These are phyloP conservation scores for Drosophila dunni DNA, from an alignment of 1,140 invertebrate species.

Conservation along the genomic window DNA sequence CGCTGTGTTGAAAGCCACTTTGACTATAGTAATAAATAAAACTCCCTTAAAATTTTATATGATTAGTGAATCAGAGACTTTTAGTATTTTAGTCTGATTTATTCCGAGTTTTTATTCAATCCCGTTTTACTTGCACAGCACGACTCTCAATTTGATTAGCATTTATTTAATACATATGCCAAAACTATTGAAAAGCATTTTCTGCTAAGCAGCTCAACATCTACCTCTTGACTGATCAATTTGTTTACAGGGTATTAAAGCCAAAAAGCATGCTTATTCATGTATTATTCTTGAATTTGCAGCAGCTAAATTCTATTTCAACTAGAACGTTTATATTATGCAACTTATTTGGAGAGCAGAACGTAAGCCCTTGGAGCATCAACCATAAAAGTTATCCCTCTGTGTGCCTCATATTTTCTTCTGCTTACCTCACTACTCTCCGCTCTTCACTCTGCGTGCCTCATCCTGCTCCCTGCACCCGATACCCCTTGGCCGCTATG, in stretches of 20 bases:
- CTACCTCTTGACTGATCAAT: not conserved
- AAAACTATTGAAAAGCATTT: too few relatives aligned
- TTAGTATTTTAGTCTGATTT: too few relatives aligned
- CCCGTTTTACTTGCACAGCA: too few relatives aligned
- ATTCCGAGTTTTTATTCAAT: too few relatives aligned
- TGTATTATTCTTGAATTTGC: conserved; percentile 21
- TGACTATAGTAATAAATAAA: too few relatives aligned
- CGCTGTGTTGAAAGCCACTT: too few relatives aligned
- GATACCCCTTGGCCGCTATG: not conserved
- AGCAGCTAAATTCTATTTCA: conserved; percentile 38
- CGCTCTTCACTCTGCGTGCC: not conserved
- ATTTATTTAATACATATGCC: too few relatives aligned
- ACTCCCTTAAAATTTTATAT: too few relatives aligned
- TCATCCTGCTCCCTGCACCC: not conserved
- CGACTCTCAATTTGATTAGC: too few relatives aligned
- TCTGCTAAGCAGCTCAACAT: too few relatives aligned
- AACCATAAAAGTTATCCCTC: conserved; percentile 27
- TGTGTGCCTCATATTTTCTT: not conserved
- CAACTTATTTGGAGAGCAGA: conserved; percentile 35
- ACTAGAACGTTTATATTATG: conserved; percentile 34
- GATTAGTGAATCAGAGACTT: too few relatives aligned
- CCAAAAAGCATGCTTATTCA: conserved; percentile 26
- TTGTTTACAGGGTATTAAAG: not conserved
- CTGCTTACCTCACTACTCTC: not conserved
- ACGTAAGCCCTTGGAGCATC: conserved; percentile 29